Percentiles rank a stretch among this genome's conserved stretches.
Evolutionary conservation across 2,888 invertebrate genomes (phyloP).

Genomic region (Orthosia gracilis): DNA sequence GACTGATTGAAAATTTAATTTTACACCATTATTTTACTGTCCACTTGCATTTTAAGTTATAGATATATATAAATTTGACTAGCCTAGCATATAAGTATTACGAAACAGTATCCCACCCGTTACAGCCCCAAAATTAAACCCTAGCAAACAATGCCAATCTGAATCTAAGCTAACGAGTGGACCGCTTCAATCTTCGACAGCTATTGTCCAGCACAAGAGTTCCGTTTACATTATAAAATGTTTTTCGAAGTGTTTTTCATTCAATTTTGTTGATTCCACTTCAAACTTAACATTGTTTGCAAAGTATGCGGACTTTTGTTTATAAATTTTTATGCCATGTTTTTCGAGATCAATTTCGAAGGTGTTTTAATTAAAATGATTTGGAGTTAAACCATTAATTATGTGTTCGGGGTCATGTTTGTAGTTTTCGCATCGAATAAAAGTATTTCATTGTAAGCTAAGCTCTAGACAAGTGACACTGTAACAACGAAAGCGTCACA

Average conservation of each 20-base stretch:
- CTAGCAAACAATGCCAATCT: slow-evolving; percentile 72
- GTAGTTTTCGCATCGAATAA: background rate
- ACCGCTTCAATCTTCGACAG: slow-evolving; percentile 72
- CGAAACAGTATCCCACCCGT: slow-evolving; percentile 22
- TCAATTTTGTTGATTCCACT: slow-evolving; percentile 36
- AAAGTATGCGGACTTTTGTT: background rate
- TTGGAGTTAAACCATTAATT: background rate
- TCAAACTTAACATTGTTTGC: slow-evolving; percentile 27
- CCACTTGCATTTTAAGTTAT: background rate
- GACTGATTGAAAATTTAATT: background rate
- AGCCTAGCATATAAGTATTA: background rate
- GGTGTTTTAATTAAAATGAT: background rate
- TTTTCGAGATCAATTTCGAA: background rate
- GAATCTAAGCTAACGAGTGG: slow-evolving; percentile 72
- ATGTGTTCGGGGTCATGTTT: background rate
- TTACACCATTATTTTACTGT: too few relatives aligned
- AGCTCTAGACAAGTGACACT: too few relatives aligned
- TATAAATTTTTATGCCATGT: background rate
- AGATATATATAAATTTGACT: background rate
- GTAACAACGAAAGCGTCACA: too few relatives aligned
- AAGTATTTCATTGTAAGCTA: too few relatives aligned
- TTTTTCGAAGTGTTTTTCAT: slow-evolving; percentile 39
- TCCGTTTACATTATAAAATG: slow-evolving; percentile 71
- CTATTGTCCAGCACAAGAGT: slow-evolving; percentile 77
- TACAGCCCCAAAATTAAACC: slow-evolving; percentile 41